Evolutionary conservation across 2,113 vertebrate species (phyloP), one percentile per base, ranked within the genome.

Genomic region (Pandion haliaetus): DNA sequence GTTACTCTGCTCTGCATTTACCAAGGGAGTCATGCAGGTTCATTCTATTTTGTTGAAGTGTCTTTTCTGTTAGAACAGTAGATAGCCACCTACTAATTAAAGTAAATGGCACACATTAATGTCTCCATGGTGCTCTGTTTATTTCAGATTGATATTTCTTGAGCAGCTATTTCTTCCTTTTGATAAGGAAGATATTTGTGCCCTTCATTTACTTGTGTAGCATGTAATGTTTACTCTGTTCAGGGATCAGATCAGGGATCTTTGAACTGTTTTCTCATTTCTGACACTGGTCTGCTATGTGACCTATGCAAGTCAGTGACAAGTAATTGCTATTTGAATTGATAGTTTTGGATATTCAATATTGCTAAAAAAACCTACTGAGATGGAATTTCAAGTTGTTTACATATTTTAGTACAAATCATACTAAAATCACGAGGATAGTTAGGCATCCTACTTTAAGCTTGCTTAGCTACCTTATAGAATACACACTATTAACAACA

Each of bases 21-120:
- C 26, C 79, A 88, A 55, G 94, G 79, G 94, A 94, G 47, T 61
- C 73, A 6, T 92, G 57, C 7, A 67, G 47, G 26, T 87, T 87
- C 61, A 25, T 82, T 89, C 47, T 55, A 2, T 67, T 91, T 59
- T 89, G 69, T 84, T 73, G 40, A 91, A 90, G 67, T 52, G 65
- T 47, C 84, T 94, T 87, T 91, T 91, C 80, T 92, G 61, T 95
- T 71, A 67, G 70, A 91, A 82, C 65, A 90, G 85, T 52, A 79
- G 52, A 90, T 67, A 96, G 45, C 52, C 66, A 79, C 42, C n/a
- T 77, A 55, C 87, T 82, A 95, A 94, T 96, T 89, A 82, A 93
- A 91, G 87, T 91, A 94, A 95, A 87, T 82, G 73, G 34, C 34
- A 63, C 44, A 55, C 70, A 63, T 42, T 54, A 57, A n/a, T 59